phyloP scores from a whole-genome alignment of 2,888 invertebrate species.

The Limnephilus lunatus region DNA sequence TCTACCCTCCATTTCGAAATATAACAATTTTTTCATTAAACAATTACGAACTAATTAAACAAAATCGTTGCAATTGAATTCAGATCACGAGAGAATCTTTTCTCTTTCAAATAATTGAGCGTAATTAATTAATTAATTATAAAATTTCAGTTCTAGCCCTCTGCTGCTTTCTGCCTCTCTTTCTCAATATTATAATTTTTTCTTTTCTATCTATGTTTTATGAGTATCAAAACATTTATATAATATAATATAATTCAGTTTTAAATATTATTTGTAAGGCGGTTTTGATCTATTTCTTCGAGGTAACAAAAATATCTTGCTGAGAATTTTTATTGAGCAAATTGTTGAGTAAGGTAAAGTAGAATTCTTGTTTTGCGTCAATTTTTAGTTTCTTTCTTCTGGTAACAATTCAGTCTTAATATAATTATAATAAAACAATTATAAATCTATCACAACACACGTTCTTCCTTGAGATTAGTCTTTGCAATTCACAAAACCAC shows the following conservation, averaged over 20 bases:
- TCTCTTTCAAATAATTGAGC: conserved; percentile 38
- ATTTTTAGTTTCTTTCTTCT: conserved; percentile 25
- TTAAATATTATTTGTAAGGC: conserved; percentile 39
- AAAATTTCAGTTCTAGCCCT: not conserved
- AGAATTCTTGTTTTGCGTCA: not conserved
- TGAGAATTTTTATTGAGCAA: not conserved
- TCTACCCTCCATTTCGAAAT: conserved; percentile 78
- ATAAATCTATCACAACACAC: conserved; percentile 20
- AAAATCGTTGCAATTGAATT: conserved; percentile 55
- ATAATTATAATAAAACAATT: conserved; percentile 2
- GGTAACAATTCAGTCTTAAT: conserved; percentile 40
- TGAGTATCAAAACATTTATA: conserved; percentile 33
- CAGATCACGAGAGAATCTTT: conserved; percentile 12
- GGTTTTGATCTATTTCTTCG: conserved; percentile 4
- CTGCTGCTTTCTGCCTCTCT: not conserved
- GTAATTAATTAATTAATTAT: conserved; percentile 10
- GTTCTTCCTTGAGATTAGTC: not conserved
- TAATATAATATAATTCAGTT: not conserved
- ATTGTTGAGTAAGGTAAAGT: not conserved
- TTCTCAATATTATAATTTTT: conserved; percentile 15
- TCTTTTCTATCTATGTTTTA: conserved; percentile 6
- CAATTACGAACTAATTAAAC: conserved; percentile 18
- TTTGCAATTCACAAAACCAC: not conserved
- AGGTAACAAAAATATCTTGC: conserved; percentile 48
- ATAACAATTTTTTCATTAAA: conserved; percentile 49